phyloP scores from a whole-genome alignment of 2,113 vertebrate species.

The Osmerus mordax region DNA sequence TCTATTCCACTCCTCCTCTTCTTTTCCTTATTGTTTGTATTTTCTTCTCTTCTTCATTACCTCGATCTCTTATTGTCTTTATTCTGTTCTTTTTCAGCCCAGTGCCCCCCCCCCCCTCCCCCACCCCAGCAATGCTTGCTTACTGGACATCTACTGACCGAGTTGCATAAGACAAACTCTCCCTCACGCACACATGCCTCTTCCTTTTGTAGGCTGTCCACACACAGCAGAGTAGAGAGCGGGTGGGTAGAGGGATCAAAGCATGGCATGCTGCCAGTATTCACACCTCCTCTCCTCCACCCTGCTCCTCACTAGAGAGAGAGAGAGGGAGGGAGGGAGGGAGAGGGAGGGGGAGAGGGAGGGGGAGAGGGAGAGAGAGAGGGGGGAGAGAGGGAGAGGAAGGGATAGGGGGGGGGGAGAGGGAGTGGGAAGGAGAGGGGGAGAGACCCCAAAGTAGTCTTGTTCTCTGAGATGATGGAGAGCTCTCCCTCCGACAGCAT shows the following conservation, averaged over 20 bases:
- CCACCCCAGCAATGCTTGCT: not conserved
- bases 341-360: not conserved
- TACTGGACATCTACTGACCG: not conserved
- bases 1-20: not conserved
- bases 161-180: not conserved
- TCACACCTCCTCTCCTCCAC: too few species aligned
- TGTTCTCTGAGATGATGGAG: constrained; percentile 44
- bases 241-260: not conserved
- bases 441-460: not conserved
- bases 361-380: not conserved
- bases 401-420: not conserved
- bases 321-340: not conserved
- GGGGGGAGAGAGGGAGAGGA: not conserved
- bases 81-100: constrained; percentile 14
- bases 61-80: constrained; percentile 13
- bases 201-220: too few species aligned
- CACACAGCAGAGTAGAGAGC: too few species aligned
- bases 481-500: constrained; percentile 41
- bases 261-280: not conserved
- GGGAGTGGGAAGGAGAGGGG: not conserved
- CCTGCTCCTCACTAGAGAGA: not conserved
- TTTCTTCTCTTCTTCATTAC: constrained; percentile 35
- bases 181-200: not conserved
- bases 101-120: not conserved
- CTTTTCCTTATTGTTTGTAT: too few species aligned